phyloP scores from a whole-genome alignment of 1,140 invertebrate genomes.

The Latrodectus geometricus region DNA sequence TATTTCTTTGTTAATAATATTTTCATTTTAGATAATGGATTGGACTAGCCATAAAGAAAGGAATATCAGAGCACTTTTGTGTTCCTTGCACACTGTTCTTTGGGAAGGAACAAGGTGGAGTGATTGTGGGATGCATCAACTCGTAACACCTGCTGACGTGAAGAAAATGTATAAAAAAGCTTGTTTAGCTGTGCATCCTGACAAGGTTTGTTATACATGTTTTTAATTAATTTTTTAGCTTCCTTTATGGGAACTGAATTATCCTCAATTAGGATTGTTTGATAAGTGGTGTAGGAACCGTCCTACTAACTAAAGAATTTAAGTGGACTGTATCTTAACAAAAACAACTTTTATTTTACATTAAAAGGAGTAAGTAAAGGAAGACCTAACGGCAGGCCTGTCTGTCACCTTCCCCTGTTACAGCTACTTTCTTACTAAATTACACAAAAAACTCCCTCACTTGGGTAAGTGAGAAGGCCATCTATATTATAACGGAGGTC shows the following conservation, averaged over 20 bases:
- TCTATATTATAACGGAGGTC: too few species aligned
- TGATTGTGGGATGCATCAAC: constrained; percentile 91
- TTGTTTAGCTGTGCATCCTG: constrained; percentile 96
- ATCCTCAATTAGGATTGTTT: neutral
- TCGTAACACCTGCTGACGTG: constrained; percentile 90
- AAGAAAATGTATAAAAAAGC: constrained; percentile 97
- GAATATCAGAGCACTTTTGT: constrained; percentile 94
- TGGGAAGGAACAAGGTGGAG: constrained; percentile 96
- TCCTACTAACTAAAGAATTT: too few species aligned
- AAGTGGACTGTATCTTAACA: too few species aligned
- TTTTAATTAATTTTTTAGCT: neutral
- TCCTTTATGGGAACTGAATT: neutral
- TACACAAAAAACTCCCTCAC: too few species aligned
- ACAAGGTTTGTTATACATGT: constrained; percentile 80
- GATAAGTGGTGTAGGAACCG: too few species aligned
- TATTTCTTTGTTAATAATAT: neutral
- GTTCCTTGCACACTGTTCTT: constrained; percentile 91
- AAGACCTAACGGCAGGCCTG: too few species aligned
- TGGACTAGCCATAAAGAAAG: constrained; percentile 96
- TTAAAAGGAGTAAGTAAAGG: too few species aligned
- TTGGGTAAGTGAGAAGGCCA: too few species aligned
- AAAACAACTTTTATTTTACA: too few species aligned
- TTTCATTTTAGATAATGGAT: constrained; percentile 73
- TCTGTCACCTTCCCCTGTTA: too few species aligned
- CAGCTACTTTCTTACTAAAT: too few species aligned